Conservation (phyloP, 2,888 invertebrate species). For the Chirona hameri region DNA sequence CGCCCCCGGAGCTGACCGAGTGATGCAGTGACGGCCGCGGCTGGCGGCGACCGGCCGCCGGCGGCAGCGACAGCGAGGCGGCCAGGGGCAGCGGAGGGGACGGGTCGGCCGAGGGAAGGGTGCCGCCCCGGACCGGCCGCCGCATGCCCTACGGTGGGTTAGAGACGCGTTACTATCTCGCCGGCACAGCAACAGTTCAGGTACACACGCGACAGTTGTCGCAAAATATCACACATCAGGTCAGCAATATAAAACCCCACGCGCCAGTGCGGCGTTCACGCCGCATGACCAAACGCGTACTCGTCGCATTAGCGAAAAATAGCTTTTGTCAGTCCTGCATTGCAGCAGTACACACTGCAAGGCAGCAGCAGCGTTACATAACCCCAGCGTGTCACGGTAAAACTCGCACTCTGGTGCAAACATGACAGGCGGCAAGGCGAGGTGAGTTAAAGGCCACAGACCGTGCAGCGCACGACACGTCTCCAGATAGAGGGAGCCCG, state of each 20-base stretch:
- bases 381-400: no score
- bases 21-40: not conserved
- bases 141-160: not conserved
- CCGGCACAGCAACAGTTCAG: not conserved
- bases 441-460: no score
- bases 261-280: not conserved
- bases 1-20: not conserved
- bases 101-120: not conserved
- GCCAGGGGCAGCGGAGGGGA: not conserved
- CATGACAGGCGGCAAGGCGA: no score
- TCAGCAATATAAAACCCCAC: not conserved
- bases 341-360: no score
- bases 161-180: not conserved
- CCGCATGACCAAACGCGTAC: no score
- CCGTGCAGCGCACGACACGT: no score
- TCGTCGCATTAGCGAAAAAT: no score
- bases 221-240: not conserved
- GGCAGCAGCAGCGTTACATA: no score
- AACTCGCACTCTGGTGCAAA: no score
- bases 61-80: constrained; percentile 1
- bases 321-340: no score
- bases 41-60: not conserved
- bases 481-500: no score
- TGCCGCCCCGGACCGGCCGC: constrained; percentile 3
- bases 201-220: no score